Base-by-base conservation (phyloP, 2,113 vertebrate genomes). In the Merops nubicus region DNA sequence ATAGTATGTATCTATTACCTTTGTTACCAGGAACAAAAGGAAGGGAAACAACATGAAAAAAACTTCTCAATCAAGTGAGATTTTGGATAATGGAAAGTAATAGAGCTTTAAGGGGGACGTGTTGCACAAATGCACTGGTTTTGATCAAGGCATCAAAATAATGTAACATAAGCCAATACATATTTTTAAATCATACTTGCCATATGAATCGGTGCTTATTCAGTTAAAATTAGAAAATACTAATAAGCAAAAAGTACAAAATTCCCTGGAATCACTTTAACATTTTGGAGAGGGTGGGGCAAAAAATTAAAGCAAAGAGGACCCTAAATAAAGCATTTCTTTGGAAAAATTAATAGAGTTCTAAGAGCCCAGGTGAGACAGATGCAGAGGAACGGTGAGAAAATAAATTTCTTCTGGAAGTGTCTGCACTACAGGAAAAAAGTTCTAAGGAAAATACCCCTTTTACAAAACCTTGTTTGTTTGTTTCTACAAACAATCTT, bases 301-400 rank as follows among this genome's bases (percentile, higher is more conserved):
- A 93, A 85, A 85, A 95, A 82, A 67, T 28, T 7, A 82, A 82
- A 92, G 38, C 26, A 82, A 2, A 63, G 33, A 56, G 40, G 11
- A 76, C 69, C 13, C 20, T 43, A 85, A 78, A 65, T 40, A 3
- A 68, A 70, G 5, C 33, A 57, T 15, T 85, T 85, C 1, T 36
- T 38, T 62, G 22, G 48, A 88, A 87, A 84, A 91, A 51, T 25
- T 7, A 62, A 28, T 15, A 29, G n/a, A 83, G 26, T 86, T 34
- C 26, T 34, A 78, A 74, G 28, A 74, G 26, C 25, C 18, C n/a
- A 74, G 23, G 70, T 67, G 40, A 47, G 6, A 88, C 12, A 53
- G 22, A 50, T 42, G 10, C 26, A 6, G 13, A 40, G 2, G 6
- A 89, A 84, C 36, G 15, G 29, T 31, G 25, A 88, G 72, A 79